Evolutionary conservation across 2,888 invertebrate genomes (phyloP).

Genomic region (Aporophyla lueneburgensis): DNA sequence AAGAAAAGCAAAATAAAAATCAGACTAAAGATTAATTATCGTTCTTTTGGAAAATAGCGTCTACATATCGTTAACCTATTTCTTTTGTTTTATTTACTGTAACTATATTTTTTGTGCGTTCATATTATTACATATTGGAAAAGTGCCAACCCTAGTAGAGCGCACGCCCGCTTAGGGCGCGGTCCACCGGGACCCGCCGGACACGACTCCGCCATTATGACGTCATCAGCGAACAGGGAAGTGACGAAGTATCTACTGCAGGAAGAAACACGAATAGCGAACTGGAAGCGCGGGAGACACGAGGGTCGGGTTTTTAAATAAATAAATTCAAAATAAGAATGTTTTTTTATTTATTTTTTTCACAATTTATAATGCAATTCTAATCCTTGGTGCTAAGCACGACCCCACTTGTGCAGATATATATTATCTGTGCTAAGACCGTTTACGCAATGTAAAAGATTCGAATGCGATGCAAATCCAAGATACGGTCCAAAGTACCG

Average conservation of each 20-base stretch:
- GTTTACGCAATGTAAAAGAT: neutral
- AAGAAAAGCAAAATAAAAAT: too few species aligned
- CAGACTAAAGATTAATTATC: neutral
- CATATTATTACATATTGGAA: neutral
- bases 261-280: constrained; percentile 28
- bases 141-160: constrained; percentile 62
- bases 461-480: neutral
- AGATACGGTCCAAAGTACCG: neutral
- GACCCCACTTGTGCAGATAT: neutral
- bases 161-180: constrained; percentile 58
- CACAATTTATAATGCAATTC: neutral
- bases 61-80: neutral
- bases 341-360: constrained; percentile 11
- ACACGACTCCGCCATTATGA: constrained; percentile 77
- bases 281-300: neutral
- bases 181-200: constrained; percentile 69
- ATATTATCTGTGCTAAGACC: neutral
- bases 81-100: neutral
- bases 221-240: constrained; percentile 65
- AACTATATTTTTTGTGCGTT: neutral
- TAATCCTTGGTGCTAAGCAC: neutral
- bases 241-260: constrained; percentile 26
- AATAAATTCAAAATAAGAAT: constrained; percentile 4
- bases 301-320: constrained; percentile 4
- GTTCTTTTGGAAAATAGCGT: neutral